Conservation (phyloP, 2,797 vertebrate species). For the Harpagifer antarcticus region DNA sequence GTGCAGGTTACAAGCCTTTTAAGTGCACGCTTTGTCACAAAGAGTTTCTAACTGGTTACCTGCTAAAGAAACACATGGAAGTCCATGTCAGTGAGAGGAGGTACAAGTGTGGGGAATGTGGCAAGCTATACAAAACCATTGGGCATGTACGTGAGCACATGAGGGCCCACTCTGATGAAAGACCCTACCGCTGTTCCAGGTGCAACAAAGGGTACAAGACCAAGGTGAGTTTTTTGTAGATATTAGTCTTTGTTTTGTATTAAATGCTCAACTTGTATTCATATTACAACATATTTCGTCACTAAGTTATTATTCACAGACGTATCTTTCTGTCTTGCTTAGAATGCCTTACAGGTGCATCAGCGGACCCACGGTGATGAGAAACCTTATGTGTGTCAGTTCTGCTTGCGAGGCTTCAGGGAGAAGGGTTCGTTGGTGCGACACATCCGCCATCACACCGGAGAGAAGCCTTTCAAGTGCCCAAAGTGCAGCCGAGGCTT, state of each 20-base stretch:
- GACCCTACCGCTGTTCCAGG: constrained; percentile 91
- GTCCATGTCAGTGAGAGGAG: constrained; percentile 92
- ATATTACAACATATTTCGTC: neutral
- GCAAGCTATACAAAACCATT: constrained; percentile 97
- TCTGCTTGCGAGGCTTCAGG: constrained; percentile 92
- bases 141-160: constrained; percentile 97
- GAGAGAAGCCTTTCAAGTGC: constrained; percentile 97
- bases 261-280: neutral
- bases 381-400: constrained; percentile 93
- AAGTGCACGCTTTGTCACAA: constrained; percentile 92
- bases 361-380: constrained; percentile 94
- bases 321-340: constrained; percentile 17
- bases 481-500: constrained; percentile 93
- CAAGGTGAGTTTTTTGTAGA: constrained; percentile 84
- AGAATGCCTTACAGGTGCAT: constrained; percentile 98
- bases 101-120: constrained; percentile 97
- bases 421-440: constrained; percentile 97
- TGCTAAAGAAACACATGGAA: constrained; percentile 97
- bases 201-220: constrained; percentile 98
- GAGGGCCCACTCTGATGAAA: constrained; percentile 94
- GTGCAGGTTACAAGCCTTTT: constrained; percentile 91
- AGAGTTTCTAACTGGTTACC: constrained; percentile 95
- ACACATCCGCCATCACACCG: constrained; percentile 96
- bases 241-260: neutral
- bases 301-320: neutral